Base-by-base conservation (phyloP, 2,797 vertebrate species). In the Pelodytes ibericus region DNA sequence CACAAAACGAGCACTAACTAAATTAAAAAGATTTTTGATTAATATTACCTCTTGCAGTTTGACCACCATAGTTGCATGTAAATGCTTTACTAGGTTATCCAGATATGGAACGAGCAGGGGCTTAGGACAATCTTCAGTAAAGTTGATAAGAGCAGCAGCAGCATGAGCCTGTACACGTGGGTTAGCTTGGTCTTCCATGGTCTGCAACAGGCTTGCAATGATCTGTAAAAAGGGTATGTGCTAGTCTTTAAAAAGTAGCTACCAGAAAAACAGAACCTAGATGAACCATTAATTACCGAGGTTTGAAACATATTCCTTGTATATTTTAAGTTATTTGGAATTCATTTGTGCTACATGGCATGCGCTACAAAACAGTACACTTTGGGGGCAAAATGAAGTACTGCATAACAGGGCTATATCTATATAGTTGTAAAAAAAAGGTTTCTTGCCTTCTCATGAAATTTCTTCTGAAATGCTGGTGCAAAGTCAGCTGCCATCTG, bases 401-500 rank as follows among this genome's bases (percentile, higher is more conserved):
- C 18, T 18, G 15, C 3, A 57, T 25, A 22, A 57, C 8, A 2
- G 53, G 22, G 22, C 22, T 20, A 4, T 57, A 22, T 2, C 2
- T 0, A 30, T 56, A n/a, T n/a, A n/a, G n/a, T n/a, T 22, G 26
- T 10, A 3, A 31, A 3, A 47, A 24, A 24, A 4, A 1, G 27
- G 24, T 16, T 79, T 84, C 86, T 86, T 88, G 93, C 98, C 94
- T 99, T 99, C 79, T 97, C 95, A 0, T 99, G 98, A 84, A 99
- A 99, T 79, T 99, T 99, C 92, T 99, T 99, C 67, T 99, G 97
- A 87, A 99, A 99, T 18, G 94, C 95, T n/a, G 98, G 97, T 11
- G 98, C 97, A 8, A 99, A 99, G 84, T 99, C 98, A 62, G 97
- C 98, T 81, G 98, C 97, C 98, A 99, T 99, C 86, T 99, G 98